Conservation (phyloP, 2,888 invertebrate species). For the Heliconius aoede region DNA sequence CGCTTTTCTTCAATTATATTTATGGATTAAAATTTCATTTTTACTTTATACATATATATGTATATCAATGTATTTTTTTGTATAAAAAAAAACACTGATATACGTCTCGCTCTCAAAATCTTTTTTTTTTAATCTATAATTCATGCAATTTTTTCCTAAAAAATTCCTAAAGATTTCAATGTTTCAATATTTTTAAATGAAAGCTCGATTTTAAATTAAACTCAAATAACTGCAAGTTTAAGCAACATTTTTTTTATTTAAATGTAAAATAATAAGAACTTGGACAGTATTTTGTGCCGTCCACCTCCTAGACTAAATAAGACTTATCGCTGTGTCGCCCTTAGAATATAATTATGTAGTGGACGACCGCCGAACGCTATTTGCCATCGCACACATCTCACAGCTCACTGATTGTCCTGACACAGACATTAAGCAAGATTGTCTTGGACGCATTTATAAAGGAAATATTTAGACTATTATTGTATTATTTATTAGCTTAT, state of each 20-base stretch:
- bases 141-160: no score
- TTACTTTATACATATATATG: background rate
- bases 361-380: constrained; percentile 57
- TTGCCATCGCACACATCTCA: constrained; percentile 52
- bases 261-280: background rate
- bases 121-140: no score
- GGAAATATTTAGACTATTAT: no score
- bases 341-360: constrained; percentile 56
- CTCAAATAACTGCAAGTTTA: background rate
- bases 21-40: background rate
- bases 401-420: constrained; percentile 18
- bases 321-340: constrained; percentile 47
- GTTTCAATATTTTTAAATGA: background rate
- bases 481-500: no score
- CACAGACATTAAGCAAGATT: constrained; percentile 29
- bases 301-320: constrained; percentile 46
- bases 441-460: constrained; percentile 8
- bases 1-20: background rate
- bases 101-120: no score
- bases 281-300: background rate
- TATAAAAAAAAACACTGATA: no score
- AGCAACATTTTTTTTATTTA: background rate
- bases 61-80: no score
- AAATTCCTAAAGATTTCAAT: no score
- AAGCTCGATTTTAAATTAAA: background rate